Evolutionary conservation across 1,140 invertebrate species (phyloP).

Genomic region (Maconellicoccus hirsutus): DNA sequence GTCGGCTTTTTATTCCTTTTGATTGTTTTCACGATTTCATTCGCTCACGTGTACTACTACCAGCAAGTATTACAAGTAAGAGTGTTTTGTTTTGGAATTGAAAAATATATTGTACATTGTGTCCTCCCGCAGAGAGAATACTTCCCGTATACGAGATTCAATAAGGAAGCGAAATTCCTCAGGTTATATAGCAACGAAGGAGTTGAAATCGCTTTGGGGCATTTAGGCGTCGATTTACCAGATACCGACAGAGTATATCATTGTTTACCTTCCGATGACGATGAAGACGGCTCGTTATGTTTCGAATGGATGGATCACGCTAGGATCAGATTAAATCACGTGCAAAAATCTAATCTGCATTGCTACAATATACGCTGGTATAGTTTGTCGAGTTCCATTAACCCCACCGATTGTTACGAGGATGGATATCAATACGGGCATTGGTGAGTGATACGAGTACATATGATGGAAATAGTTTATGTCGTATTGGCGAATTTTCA

Average conservation of each 20-base stretch:
- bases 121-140: slow-evolving; percentile 57
- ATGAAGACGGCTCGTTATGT: slow-evolving; percentile 47
- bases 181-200: slow-evolving; percentile 57
- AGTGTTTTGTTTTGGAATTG: neutral
- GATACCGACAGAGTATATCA: slow-evolving; percentile 49
- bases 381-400: slow-evolving; percentile 45
- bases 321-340: slow-evolving; percentile 50
- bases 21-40: slow-evolving; percentile 65
- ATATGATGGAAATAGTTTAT: neutral
- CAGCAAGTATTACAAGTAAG: slow-evolving; percentile 53
- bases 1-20: slow-evolving; percentile 66
- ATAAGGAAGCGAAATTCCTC: slow-evolving; percentile 60
- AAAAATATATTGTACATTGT: neutral
- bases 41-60: slow-evolving; percentile 70
- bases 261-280: slow-evolving; percentile 51
- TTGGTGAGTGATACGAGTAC: slow-evolving; percentile 31
- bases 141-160: slow-evolving; percentile 72
- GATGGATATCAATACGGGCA: slow-evolving; percentile 32
- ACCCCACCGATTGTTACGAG: slow-evolving; percentile 67
- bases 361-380: slow-evolving; percentile 78
- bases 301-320: slow-evolving; percentile 68
- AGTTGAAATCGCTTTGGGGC: slow-evolving; percentile 55
- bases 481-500: neutral
- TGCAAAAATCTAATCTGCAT: slow-evolving; percentile 33
- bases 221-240: slow-evolving; percentile 47